Evolutionary conservation across 2,797 vertebrate species (phyloP).

Genomic region (Triplophysa yarkandensis): DNA sequence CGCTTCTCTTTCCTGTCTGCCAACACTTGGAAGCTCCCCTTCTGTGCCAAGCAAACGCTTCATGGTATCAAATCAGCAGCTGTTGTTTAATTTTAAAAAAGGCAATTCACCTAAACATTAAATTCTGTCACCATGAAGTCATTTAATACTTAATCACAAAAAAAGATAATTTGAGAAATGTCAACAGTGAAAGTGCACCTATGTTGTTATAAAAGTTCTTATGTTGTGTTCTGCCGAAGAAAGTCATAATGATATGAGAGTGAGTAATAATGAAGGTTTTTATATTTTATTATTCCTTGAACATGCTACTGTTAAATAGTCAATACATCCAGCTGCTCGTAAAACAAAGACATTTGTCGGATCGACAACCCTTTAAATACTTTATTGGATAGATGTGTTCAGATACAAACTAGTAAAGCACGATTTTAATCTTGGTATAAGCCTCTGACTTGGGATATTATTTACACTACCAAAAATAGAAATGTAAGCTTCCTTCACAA

Average conservation of each 20-base stretch:
- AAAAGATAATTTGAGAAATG: no score
- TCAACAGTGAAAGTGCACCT: no score
- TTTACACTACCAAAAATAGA: conserved; percentile 13
- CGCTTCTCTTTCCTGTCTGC: conserved; percentile 21
- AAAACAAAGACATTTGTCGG: conserved; percentile 37
- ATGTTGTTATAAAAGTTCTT: no score
- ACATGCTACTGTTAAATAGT: background rate
- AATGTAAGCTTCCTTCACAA: background rate
- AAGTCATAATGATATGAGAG: no score
- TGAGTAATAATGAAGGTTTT: no score
- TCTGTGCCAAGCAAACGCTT: conserved; percentile 7
- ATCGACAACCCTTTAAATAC: conserved; percentile 23
- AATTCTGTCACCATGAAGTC: no score
- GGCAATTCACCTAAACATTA: no score
- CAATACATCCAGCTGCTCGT: conserved; percentile 27
- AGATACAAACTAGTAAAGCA: background rate
- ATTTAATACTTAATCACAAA: no score
- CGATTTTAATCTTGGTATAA: conserved; percentile 22
- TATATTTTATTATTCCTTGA: background rate
- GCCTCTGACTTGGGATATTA: conserved; percentile 15
- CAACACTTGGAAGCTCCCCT: conserved; percentile 4
- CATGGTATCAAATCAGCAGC: background rate
- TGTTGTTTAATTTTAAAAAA: conserved; percentile 23
- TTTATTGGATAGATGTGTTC: conserved; percentile 37
- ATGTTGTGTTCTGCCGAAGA: no score